Conservation (phyloP, 1,140 invertebrate genomes). For the Chymomyza costata region DNA sequence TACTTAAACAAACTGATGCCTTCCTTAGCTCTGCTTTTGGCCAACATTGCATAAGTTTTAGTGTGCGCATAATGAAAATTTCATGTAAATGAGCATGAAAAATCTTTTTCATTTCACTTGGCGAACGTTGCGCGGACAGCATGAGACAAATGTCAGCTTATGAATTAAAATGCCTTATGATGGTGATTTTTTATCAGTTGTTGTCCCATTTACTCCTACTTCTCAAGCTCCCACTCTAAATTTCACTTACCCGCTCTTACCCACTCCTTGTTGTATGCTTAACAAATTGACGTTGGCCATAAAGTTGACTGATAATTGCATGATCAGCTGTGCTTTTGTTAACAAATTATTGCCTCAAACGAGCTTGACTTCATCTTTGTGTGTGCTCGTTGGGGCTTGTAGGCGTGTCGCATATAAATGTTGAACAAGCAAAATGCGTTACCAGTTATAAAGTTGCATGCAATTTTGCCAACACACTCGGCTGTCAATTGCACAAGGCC, state of each 20-base stretch:
- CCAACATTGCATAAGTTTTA: conserved; percentile 63
- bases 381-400: too few species aligned
- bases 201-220: conserved; percentile 7
- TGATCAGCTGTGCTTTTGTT: conserved; percentile 20
- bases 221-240: neutral
- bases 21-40: neutral
- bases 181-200: conserved; percentile 38
- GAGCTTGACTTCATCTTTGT: too few species aligned
- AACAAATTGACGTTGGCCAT: conserved; percentile 6
- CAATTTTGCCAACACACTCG: too few species aligned
- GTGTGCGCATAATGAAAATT: conserved; percentile 70
- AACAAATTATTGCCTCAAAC: conserved; percentile 17
- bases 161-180: conserved; percentile 73
- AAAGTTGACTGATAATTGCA: conserved; percentile 37
- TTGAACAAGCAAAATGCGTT: too few species aligned
- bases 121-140: conserved; percentile 16
- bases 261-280: neutral
- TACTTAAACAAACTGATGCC: too few species aligned
- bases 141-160: conserved; percentile 72
- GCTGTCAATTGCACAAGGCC: too few species aligned
- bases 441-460: too few species aligned
- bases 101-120: conserved; percentile 65
- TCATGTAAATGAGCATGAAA: conserved; percentile 75
- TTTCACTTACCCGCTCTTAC: conserved; percentile 23
- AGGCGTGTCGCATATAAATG: too few species aligned